Evolutionary conservation across 2,888 invertebrate species (phyloP).

Genomic region (Mamestra brassicae): DNA sequence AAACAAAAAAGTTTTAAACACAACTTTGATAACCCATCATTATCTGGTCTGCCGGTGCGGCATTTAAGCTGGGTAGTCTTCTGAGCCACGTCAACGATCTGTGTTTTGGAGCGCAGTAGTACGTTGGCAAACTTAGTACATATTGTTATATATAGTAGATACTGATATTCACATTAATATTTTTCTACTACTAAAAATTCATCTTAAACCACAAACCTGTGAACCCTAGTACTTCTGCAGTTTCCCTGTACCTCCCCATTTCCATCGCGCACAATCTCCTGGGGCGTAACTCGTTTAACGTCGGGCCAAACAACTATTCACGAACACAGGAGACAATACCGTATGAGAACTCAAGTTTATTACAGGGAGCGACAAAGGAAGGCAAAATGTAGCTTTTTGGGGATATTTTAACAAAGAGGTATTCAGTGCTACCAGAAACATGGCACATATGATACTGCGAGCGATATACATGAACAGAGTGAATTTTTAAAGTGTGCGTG

Average conservation of each 20-base stretch:
- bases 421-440: not conserved
- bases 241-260: not conserved
- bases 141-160: no score
- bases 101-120: no score
- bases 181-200: not conserved
- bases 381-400: conserved; percentile 16
- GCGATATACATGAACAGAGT: no score
- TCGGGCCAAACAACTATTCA: conserved; percentile 60
- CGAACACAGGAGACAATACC: conserved; percentile 53
- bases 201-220: not conserved
- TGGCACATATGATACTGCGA: not conserved
- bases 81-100: no score
- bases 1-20: no score
- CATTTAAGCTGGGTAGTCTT: no score
- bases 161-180: not conserved
- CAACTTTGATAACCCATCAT: no score
- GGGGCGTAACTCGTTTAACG: conserved; percentile 68
- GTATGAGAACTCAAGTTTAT: conserved; percentile 43
- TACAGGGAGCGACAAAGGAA: conserved; percentile 36
- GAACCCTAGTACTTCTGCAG: conserved; percentile 29
- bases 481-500: no score
- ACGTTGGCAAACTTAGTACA: no score
- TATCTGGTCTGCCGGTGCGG: no score
- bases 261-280: conserved; percentile 47
- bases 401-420: not conserved